Percentiles rank a stretch among this genome's conserved stretches.
These are phyloP conservation scores for Hylyphantes graminicola DNA, from an alignment of 1,140 invertebrate species.

Conservation along the genomic window DNA sequence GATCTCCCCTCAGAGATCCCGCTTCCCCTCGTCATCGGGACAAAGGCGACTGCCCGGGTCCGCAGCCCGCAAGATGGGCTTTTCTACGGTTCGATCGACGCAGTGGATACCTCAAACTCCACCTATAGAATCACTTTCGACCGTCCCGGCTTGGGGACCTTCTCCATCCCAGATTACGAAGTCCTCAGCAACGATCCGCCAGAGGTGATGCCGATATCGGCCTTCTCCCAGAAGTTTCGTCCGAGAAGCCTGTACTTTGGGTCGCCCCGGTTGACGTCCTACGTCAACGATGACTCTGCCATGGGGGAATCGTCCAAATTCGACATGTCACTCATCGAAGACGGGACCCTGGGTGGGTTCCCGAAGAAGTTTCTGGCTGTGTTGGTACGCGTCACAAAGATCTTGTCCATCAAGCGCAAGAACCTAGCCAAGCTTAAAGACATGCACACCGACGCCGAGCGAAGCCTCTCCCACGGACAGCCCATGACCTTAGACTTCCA, in stretches of 20 bases:
- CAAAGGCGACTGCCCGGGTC: slow-evolving; percentile 85
- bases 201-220: slow-evolving; percentile 88
- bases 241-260: slow-evolving; percentile 75
- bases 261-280: slow-evolving; percentile 72
- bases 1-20: slow-evolving; percentile 97
- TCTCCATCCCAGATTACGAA: slow-evolving; percentile 97
- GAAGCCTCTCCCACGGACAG: slow-evolving; percentile 76
- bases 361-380: slow-evolving; percentile 85
- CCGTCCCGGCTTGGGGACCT: slow-evolving; percentile 89
- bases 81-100: slow-evolving; percentile 96
- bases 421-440: slow-evolving; percentile 84
- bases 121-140: slow-evolving; percentile 99
- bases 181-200: slow-evolving; percentile 92
- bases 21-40: slow-evolving; percentile 94
- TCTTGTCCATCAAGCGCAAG: slow-evolving; percentile 83
- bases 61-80: slow-evolving; percentile 95
- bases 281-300: slow-evolving; percentile 70
- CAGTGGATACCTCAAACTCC: slow-evolving; percentile 95
- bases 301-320: slow-evolving; percentile 68
- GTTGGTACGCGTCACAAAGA: slow-evolving; percentile 88
- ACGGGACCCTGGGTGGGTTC: slow-evolving; percentile 79
- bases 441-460: slow-evolving; percentile 91
- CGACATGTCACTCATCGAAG: slow-evolving; percentile 66
- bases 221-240: slow-evolving; percentile 84
- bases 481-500: slow-evolving; percentile 86